phyloP scores from a whole-genome alignment of 2,113 vertebrate genomes.

The Lates calcarifer region DNA sequence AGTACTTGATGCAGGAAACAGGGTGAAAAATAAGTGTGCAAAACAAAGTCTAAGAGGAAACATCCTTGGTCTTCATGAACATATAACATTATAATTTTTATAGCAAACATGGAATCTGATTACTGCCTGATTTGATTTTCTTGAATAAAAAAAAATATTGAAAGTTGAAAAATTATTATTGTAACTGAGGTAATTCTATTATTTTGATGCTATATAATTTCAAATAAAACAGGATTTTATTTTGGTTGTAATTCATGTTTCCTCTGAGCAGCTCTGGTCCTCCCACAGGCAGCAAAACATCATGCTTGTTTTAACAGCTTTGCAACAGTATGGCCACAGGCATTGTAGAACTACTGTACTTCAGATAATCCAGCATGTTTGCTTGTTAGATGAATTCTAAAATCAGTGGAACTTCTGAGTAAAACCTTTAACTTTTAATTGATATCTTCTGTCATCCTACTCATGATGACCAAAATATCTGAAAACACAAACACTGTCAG shows the following conservation, averaged over 20 bases:
- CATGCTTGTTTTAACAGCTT: neutral
- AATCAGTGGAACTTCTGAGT: neutral
- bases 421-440: neutral
- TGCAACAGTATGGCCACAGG: neutral
- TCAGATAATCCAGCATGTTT: neutral
- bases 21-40: neutral
- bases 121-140: no score
- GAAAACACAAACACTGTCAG: neutral
- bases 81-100: no score
- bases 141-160: neutral
- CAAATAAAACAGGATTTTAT: neutral
- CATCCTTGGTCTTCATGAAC: no score
- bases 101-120: no score
- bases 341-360: neutral
- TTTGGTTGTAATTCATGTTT: neutral
- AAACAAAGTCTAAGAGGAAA: no score
- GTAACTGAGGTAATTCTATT: neutral
- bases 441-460: neutral
- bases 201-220: neutral
- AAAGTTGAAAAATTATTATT: neutral
- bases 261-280: neutral
- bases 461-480: neutral
- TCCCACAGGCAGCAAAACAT: neutral
- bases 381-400: neutral
- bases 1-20: neutral